Evolutionary conservation across 1,140 invertebrate species (phyloP).

Genomic region (Harpegnathos saltator): DNA sequence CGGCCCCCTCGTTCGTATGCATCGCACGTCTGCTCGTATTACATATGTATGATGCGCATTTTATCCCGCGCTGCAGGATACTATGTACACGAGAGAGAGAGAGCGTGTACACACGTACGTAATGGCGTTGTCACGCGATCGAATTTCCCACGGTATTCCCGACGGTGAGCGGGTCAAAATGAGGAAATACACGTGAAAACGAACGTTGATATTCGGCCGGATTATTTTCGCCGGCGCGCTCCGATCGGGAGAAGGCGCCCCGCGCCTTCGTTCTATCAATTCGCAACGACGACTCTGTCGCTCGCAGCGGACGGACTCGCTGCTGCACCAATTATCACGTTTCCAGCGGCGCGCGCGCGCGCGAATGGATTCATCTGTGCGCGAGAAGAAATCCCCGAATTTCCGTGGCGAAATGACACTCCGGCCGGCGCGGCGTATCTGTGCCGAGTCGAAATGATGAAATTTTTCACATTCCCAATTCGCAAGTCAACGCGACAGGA

Average conservation of each 20-base stretch:
- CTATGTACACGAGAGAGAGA: slow-evolving; percentile 1
- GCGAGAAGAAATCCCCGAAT: background rate
- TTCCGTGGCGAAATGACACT: slow-evolving; percentile 25
- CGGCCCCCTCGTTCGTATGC: slow-evolving; percentile 35
- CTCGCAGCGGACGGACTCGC: too few species aligned
- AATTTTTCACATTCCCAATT: slow-evolving; percentile 55
- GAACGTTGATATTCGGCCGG: slow-evolving; percentile 26
- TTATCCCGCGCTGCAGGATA: slow-evolving; percentile 40
- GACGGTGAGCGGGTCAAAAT: slow-evolving; percentile 32
- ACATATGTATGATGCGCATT: slow-evolving; percentile 58
- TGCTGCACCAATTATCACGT: background rate
- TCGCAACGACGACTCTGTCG: background rate
- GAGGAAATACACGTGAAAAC: slow-evolving; percentile 48
- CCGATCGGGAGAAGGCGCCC: slow-evolving; percentile 10
- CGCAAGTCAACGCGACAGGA: slow-evolving; percentile 49
- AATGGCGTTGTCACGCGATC: slow-evolving; percentile 49
- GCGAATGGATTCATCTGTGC: background rate
- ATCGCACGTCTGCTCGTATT: slow-evolving; percentile 49
- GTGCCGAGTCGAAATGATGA: slow-evolving; percentile 33
- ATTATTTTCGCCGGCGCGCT: slow-evolving; percentile 23
- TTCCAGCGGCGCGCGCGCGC: background rate
- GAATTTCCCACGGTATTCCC: slow-evolving; percentile 42
- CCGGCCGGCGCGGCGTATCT: slow-evolving; percentile 29
- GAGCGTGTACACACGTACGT: slow-evolving; percentile 33
- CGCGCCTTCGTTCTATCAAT: background rate